Evolutionary conservation across 2,888 invertebrate genomes (phyloP), one percentile per base, ranked within the genome.

Genomic region (Drosophila kambysellisi): DNA sequence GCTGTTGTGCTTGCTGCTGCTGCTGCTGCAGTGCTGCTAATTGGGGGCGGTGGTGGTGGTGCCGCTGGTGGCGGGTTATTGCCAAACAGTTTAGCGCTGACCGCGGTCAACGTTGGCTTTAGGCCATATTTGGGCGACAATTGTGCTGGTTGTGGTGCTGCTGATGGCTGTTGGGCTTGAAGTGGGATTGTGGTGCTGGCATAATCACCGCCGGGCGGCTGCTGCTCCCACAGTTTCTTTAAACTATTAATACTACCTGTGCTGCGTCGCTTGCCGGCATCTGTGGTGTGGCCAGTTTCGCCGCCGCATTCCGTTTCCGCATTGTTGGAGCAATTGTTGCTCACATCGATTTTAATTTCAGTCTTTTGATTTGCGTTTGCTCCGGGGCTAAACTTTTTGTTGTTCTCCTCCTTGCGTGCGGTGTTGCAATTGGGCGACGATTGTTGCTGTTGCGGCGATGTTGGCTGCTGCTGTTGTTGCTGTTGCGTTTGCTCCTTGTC

Each of bases 191-290:
- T 81, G 73, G 88, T 88, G 77, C 92, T 86, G 66, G 89, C 82
- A 77, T 94, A 94, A 54, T 91, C 92, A 63, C 79, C 79, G 51
- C 66, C 57, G 59, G 59, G 39, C 51, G 60, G 73, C 37, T 58
- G 48, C 79, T 96, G 96, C 93, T 98, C 98, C 98, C 98, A 98
- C 76, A 98, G 94, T 93, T 97, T 97, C 93, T 98, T 98, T 88
- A 98, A 94, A 93, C 97, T 98, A 92, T 96, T 97, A 91, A 98
- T 98, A 94, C 97, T 97, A 74, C 98, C 98, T 57, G 98, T 98
- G 93, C 98, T 98, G 81, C 97, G 96, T 17, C 98, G 95, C 92
- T 98, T 98, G 92, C 97, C 97, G 60, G 97, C 96, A 54, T 80
- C 61, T 74, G 84, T 74, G 30, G 84, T 74, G 30, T 30, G 15